Evolutionary conservation across 1,140 invertebrate genomes (phyloP).

Genomic region (Psilanteris sp.): DNA sequence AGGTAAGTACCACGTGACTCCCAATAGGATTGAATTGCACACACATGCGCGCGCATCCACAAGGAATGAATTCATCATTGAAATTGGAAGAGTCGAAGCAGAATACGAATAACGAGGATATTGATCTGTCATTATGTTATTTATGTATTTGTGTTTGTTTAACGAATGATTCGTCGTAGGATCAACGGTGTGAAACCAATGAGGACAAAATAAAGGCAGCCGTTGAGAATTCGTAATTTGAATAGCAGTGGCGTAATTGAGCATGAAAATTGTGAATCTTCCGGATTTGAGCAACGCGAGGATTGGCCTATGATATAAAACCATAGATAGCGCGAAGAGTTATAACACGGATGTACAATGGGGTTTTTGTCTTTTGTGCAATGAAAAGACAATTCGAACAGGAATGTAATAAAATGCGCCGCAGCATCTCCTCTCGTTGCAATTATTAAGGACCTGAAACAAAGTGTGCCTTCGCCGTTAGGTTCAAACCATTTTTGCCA

Average conservation of each 20-base stretch:
- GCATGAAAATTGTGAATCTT: conserved; percentile 34
- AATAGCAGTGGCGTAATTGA: conserved; percentile 27
- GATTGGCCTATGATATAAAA: conserved; percentile 24
- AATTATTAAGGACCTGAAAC: conserved; percentile 23
- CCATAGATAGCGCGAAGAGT: conserved; percentile 16
- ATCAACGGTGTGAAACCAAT: conserved; percentile 4
- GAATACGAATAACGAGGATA: too few relatives aligned
- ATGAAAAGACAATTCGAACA: conserved; percentile 30
- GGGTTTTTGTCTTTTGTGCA: conserved; percentile 34
- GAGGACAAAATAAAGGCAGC: conserved; percentile 12
- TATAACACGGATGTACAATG: conserved; percentile 20
- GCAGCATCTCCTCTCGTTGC: conserved; percentile 7
- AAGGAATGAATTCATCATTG: too few relatives aligned
- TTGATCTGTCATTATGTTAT: too few relatives aligned
- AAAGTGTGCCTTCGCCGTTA: background rate
- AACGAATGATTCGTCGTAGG: too few relatives aligned
- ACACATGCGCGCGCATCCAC: too few relatives aligned
- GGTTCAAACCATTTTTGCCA: background rate
- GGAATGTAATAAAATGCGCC: conserved; percentile 38
- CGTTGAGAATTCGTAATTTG: conserved; percentile 4
- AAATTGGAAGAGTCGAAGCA: too few relatives aligned
- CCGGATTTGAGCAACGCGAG: conserved; percentile 16
- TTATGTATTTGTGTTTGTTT: too few relatives aligned
- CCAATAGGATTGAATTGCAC: too few relatives aligned
- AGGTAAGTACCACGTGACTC: too few relatives aligned